Conservation (phyloP, 2,113 vertebrate species). For the Tetrax tetrax region DNA sequence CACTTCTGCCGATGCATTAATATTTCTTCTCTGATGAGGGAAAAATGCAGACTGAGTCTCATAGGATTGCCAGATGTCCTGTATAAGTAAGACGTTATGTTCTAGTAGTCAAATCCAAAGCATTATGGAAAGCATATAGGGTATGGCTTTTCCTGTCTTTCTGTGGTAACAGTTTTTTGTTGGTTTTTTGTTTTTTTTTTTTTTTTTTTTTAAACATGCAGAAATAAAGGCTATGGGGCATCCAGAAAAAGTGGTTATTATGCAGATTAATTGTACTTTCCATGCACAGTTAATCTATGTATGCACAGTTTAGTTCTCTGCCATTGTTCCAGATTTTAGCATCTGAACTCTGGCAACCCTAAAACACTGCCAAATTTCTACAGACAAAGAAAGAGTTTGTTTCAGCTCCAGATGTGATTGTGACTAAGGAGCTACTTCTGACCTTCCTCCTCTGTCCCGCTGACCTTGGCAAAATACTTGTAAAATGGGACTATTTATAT, state of each 20-base stretch:
- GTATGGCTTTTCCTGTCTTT: neutral
- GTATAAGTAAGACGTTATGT: neutral
- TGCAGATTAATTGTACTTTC: conserved; percentile 3
- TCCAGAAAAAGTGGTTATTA: neutral
- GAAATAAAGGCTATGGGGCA: neutral
- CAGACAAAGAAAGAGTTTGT: conserved; percentile 52
- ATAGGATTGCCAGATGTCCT: neutral
- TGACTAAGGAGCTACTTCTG: conserved; percentile 54
- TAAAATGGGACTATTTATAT: conserved; percentile 53
- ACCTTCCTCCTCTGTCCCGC: conserved; percentile 5
- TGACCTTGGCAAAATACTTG: conserved; percentile 59
- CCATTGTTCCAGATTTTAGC: neutral
- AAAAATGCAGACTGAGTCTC: conserved; percentile 20
- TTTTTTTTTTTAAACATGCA: neutral
- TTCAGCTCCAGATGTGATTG: conserved; percentile 57
- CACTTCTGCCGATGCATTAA: conserved; percentile 9
- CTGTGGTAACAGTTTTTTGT: neutral
- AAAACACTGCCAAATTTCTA: conserved; percentile 16
- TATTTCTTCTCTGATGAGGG: conserved; percentile 16
- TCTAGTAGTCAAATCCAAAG: neutral
- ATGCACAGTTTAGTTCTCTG: neutral
- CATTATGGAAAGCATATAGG: neutral
- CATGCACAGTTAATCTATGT: neutral
- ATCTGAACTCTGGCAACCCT: conserved; percentile 50
- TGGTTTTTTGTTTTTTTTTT: neutral